Evolutionary conservation across 2,113 vertebrate genomes (phyloP), one percentile per base, ranked within the genome.

Genomic region (Varanus komodoensis): DNA sequence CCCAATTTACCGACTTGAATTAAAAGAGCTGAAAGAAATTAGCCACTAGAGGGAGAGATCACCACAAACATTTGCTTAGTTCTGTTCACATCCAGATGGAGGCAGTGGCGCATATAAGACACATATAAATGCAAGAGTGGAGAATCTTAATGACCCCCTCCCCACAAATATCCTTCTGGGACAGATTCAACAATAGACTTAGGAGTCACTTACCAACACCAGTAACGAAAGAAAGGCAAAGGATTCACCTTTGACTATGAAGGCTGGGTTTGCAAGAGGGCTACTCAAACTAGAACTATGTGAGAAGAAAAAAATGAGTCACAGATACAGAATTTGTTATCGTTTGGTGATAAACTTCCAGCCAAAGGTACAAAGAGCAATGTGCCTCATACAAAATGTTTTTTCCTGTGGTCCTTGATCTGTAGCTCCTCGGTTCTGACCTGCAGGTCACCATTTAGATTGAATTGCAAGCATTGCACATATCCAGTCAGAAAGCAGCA

Each of bases 21-120:
- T 88, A 57, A 87, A 91, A 82, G n/a, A 79, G 73, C 82, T 84
- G 64, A 44, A 82, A 81, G 89, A 82, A 77, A 91, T 84, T 88
- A 79, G 86, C 73, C 81, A 71, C 81, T 71, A 50, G 90, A 87
- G 73, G 80, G 80, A 48, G 84, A 87, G 54, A 91, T 34, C 85
- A 68, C 8, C 23, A 29, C 79, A 82, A 82, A 87, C 57, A 91
- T 82, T 80, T 83, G 57, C 69, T 50, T 91, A 68, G 69, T 50
- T 77, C 38, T 87, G 79, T 54, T 82, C 75, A 29, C 23, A 52
- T 67, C 69, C 69, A 87, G 89, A 54, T 83, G 79, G 80, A 9
- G 85, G 79, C 79, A 83, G 44, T 44, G 25, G 38, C 61, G 77
- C 89, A 82, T 87, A 64, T 77, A 77, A 84, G 74, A 57, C 85